These are phyloP conservation scores for Tryphoninae sp. DNA, from an alignment of 2,888 invertebrate species.

Conservation along the genomic window DNA sequence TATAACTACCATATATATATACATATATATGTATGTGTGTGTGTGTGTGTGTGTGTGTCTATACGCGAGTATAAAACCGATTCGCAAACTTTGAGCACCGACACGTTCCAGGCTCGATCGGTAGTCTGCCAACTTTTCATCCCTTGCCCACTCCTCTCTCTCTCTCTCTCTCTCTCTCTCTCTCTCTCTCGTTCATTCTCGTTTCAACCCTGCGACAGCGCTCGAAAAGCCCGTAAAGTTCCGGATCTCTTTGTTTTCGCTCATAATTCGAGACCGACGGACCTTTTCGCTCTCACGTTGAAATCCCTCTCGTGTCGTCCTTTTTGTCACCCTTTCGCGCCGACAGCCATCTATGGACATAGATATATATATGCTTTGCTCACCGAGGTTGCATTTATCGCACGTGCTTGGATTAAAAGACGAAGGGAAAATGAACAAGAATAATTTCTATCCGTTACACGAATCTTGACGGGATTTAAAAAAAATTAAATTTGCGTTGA, in stretches of 20 bases:
- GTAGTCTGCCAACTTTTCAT: constrained; percentile 62
- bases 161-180: background rate
- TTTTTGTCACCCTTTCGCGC: constrained; percentile 46
- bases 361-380: constrained; percentile 37
- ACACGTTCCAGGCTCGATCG: constrained; percentile 75
- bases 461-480: too few species aligned
- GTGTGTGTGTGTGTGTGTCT: background rate
- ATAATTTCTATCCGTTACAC: constrained; percentile 21
- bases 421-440: constrained; percentile 23
- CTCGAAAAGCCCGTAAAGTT: constrained; percentile 65
- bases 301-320: constrained; percentile 53
- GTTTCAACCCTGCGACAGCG: constrained; percentile 29
- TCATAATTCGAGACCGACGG: constrained; percentile 73
- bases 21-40: background rate
- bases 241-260: constrained; percentile 76
- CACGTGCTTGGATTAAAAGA: constrained; percentile 53
- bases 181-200: background rate
- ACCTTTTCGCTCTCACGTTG: constrained; percentile 65
- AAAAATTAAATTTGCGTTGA: too few species aligned
- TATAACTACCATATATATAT: constrained; percentile 22
- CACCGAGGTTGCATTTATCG: constrained; percentile 51
- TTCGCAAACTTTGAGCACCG: constrained; percentile 60
- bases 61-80: constrained; percentile 37
- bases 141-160: constrained; percentile 12
- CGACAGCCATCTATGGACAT: background rate